Percentiles rank a stretch among this genome's conserved stretches.
Evolutionary conservation across 30 jellyfish, hydroid and myxozoan species (phyloP).

Genomic region (Aurelia aurita): DNA sequence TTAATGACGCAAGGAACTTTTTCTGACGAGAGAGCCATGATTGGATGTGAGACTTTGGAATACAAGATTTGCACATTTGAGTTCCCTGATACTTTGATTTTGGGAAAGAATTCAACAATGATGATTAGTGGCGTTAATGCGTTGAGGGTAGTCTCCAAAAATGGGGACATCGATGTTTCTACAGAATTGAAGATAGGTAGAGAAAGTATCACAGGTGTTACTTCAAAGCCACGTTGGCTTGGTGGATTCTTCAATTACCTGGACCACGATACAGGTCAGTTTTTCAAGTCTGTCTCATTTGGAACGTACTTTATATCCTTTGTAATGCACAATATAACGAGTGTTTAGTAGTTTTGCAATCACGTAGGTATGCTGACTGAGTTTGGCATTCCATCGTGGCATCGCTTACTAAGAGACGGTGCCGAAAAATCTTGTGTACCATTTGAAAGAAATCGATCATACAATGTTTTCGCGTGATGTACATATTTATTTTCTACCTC

Average conservation of each 20-base stretch:
- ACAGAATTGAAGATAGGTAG: conserved; percentile 25
- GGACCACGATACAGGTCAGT: no score
- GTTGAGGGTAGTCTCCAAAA: conserved; percentile 13
- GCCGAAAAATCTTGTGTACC: no score
- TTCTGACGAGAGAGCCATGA: not conserved
- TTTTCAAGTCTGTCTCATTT: no score
- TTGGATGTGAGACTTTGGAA: conserved; percentile 18
- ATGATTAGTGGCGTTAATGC: conserved; percentile 33
- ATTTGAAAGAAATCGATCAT: no score
- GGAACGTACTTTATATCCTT: no score
- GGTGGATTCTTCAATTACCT: conserved; percentile 48
- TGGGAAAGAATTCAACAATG: not conserved
- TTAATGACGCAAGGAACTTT: not conserved
- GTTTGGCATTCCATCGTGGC: no score
- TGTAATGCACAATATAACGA: no score
- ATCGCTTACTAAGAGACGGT: no score
- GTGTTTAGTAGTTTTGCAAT: no score
- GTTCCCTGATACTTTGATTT: conserved; percentile 7
- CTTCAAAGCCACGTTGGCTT: conserved; percentile 8
- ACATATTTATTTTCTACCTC: no score
- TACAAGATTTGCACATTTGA: conserved; percentile 19
- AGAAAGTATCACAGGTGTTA: not conserved
- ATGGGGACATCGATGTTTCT: conserved; percentile 34
- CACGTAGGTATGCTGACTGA: no score
- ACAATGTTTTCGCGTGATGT: no score